Base-by-base conservation (phyloP, 1,140 invertebrate genomes). In the Popillia japonica region DNA sequence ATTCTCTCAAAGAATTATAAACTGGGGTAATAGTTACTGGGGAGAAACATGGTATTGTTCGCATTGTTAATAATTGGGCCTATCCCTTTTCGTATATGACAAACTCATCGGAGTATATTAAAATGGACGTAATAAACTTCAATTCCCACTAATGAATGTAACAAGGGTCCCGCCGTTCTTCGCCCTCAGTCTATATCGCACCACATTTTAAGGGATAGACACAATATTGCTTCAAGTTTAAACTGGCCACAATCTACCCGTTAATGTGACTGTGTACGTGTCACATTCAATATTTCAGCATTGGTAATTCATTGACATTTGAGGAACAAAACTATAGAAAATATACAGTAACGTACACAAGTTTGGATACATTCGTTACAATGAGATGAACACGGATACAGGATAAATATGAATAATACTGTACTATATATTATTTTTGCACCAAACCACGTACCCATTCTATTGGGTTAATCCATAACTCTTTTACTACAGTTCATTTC, bases 61-160 rank as follows among this genome's bases (percentile, higher is more conserved):
- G 59, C 59, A 8, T 61, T 61, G 6, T 22, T 0, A 10, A n/a
- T 22, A 8, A 61, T 61, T n/a, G 27, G 27, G 6, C 17, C 61
- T 22, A 68, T 68, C 27, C 27, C 61, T 68, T 68, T 34, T 34
- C 27, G 27, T 68, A 68, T 68, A 68, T n/a, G 61, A 68, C 61
- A 68, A 68, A 68, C 20, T 22, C 61, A 68, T 68, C 61, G 61
- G 22, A 68, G 61, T 68, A 68, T 68, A 68, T 68, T 68, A 68
- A 68, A 68, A 68, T 68, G 61, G 22, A 68, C 61, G 22, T 68
- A 68, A 68, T 68, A 68, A 68, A 34, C 61, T 68, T 68, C 61
- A 68, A 68, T 68, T 68, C 10, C 61, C 61, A 68, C 61, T 68
- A 68, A 68, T 68, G 61, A 68, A 68, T 68, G 61, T 68, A 68